Conservation (phyloP, 2,113 vertebrate species). For the Aleadryas rufinucha region DNA sequence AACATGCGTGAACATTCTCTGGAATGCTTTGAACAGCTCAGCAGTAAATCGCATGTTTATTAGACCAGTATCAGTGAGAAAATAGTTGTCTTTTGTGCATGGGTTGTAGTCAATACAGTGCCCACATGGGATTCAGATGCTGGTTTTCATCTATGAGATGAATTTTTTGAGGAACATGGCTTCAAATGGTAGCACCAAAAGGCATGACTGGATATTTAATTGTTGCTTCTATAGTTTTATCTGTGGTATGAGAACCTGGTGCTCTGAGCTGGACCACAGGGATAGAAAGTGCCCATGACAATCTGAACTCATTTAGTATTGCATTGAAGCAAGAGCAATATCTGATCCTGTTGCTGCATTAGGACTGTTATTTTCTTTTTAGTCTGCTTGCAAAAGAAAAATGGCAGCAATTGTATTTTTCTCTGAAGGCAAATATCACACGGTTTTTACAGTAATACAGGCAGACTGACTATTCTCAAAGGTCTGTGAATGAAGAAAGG, state of each 20-base stretch:
- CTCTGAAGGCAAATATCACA: slow-evolving; percentile 14
- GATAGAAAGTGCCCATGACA: neutral
- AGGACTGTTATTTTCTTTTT: neutral
- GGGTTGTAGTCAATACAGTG: neutral
- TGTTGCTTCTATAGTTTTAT: neutral
- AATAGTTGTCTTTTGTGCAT: neutral
- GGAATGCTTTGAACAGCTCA: neutral
- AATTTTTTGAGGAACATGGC: neutral
- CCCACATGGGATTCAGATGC: neutral
- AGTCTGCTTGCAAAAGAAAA: neutral
- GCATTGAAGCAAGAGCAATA: neutral
- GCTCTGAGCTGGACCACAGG: neutral
- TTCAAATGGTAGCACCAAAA: neutral
- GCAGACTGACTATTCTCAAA: neutral
- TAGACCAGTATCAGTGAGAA: neutral
- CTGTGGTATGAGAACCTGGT: neutral
- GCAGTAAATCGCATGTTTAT: neutral
- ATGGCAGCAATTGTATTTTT: slow-evolving; percentile 16
- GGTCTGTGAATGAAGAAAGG: neutral
- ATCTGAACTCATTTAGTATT: neutral
- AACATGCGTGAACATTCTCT: neutral
- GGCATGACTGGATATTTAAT: neutral
- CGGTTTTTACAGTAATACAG: slow-evolving; percentile 16
- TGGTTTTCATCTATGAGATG: neutral
- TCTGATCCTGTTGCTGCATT: neutral